Conservation (phyloP, 2,113 vertebrate species). For the Leucoraja erinaceus region DNA sequence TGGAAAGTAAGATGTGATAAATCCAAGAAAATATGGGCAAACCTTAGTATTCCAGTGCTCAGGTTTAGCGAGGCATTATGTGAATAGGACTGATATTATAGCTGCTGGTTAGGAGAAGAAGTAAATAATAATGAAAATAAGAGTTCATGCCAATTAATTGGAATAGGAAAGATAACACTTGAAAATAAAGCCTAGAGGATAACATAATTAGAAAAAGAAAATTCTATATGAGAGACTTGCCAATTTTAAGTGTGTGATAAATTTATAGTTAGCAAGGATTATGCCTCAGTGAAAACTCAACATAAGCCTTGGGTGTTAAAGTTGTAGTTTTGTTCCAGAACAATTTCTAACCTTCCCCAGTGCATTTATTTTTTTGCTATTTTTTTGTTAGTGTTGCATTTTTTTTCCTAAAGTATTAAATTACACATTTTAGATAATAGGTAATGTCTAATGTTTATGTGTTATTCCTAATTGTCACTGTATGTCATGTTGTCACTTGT, state of each 20-base stretch:
- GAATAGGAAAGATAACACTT: not conserved
- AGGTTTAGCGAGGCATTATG: not conserved
- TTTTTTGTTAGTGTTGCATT: not conserved
- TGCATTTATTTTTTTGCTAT: not conserved
- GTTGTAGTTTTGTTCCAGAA: not conserved
- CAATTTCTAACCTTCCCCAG: not conserved
- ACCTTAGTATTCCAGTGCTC: not conserved
- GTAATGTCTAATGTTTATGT: not conserved
- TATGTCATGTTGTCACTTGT: too few species aligned
- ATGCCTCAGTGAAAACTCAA: not conserved
- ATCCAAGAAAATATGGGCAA: not conserved
- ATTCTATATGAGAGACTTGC: not conserved
- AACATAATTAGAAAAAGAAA: not conserved
- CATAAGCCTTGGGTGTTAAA: not conserved
- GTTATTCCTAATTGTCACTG: too few species aligned
- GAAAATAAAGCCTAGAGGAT: not conserved
- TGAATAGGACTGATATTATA: not conserved
- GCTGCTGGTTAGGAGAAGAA: not conserved
- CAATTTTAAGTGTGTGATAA: not conserved
- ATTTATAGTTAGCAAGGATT: not conserved
- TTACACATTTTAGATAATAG: not conserved
- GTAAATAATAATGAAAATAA: not conserved
- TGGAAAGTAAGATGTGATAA: not conserved
- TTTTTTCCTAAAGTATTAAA: not conserved
- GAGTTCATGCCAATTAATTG: not conserved